Conservation (phyloP, 1,140 invertebrate genomes). For the Dreissena rostriformis region DNA sequence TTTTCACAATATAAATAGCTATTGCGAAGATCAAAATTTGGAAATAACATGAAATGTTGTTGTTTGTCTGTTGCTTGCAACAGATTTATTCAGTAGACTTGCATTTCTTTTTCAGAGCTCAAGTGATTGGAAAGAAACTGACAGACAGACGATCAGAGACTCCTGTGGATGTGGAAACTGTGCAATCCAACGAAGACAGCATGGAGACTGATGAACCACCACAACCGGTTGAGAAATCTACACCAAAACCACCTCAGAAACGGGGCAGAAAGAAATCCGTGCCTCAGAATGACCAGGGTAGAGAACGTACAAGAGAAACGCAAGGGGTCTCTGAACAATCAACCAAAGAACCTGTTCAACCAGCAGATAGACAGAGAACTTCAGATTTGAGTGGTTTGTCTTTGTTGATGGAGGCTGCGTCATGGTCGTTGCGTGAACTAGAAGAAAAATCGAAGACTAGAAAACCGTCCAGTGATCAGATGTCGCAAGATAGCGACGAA, state of each 20-base stretch:
- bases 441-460: constrained; percentile 16
- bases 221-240: not conserved
- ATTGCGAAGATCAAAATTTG: no score
- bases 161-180: constrained; percentile 40
- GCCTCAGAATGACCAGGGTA: no score
- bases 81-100: no score
- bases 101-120: no score
- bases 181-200: constrained; percentile 14
- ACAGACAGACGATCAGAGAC: constrained; percentile 14
- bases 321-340: no score
- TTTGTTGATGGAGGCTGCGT: constrained; percentile 52
- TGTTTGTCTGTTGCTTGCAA: no score
- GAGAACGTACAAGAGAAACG: no score
- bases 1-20: no score
- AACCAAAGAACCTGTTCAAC: no score
- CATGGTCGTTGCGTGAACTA: constrained; percentile 42
- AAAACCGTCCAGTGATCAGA: constrained; percentile 5
- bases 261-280: not conserved
- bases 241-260: not conserved
- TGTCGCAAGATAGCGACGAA: constrained; percentile 43
- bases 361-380: not conserved
- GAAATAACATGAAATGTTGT: no score
- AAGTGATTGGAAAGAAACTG: no score
- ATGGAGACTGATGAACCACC: constrained; percentile 20
- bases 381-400: constrained; percentile 47